Percentiles rank a stretch among this genome's conserved stretches.
phyloP scores from a whole-genome alignment of 2,797 vertebrate genomes.

The Chrysocyon brachyurus region DNA sequence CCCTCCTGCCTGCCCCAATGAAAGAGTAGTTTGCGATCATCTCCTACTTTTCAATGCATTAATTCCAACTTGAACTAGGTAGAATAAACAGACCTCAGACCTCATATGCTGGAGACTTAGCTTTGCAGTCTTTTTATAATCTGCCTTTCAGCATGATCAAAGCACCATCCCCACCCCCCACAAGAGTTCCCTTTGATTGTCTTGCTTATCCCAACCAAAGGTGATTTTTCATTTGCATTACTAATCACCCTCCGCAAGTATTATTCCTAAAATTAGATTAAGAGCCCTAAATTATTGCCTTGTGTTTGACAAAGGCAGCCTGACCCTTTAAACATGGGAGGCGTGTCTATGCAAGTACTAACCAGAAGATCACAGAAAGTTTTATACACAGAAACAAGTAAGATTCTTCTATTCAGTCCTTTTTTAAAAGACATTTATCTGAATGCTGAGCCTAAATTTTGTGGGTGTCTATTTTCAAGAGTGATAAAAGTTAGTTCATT shows the following conservation, averaged over 20 bases:
- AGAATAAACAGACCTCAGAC: neutral
- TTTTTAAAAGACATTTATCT: too few species aligned
- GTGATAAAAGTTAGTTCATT: neutral
- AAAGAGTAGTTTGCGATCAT: neutral
- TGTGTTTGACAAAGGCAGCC: neutral
- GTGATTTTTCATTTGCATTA: conserved; percentile 43
- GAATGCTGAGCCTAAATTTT: neutral
- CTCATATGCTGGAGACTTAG: neutral
- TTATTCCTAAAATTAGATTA: conserved; percentile 45
- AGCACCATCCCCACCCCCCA: neutral
- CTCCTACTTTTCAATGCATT: neutral
- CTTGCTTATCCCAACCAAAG: conserved; percentile 49
- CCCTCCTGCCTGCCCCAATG: neutral
- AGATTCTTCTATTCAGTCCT: neutral
- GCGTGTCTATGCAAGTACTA: neutral
- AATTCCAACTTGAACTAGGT: neutral
- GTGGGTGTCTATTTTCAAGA: neutral
- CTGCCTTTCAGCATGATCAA: conserved; percentile 56
- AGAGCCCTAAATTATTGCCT: neutral
- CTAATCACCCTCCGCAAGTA: conserved; percentile 49
- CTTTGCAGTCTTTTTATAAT: neutral
- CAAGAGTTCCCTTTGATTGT: neutral
- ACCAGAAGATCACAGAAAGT: neutral
- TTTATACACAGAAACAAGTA: neutral
- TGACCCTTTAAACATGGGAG: neutral